Evolutionary conservation across 2,113 vertebrate species (phyloP).

Genomic region (Scopus umbretta): DNA sequence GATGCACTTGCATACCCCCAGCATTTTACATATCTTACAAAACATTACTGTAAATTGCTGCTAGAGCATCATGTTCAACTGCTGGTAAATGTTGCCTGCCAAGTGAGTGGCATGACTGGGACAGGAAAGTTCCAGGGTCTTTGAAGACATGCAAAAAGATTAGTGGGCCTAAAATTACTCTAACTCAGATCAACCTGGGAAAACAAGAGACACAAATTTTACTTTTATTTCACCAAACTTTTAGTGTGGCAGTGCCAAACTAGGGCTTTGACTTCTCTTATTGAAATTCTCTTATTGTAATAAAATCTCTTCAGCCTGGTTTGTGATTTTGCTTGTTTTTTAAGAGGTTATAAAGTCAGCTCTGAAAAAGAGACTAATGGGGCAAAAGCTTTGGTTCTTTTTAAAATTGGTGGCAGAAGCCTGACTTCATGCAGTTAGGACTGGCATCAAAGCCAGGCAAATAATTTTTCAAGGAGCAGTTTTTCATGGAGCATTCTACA

Average conservation of each 20-base stretch:
- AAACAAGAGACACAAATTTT: neutral
- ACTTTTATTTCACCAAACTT: neutral
- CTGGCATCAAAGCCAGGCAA: neutral
- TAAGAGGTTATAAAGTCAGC: neutral
- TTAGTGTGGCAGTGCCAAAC: neutral
- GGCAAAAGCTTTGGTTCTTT: neutral
- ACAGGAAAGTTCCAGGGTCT: neutral
- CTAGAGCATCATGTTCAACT: neutral
- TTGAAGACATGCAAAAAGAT: neutral
- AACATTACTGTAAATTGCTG: neutral
- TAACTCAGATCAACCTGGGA: neutral
- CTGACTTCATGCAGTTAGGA: neutral
- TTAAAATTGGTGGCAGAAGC: neutral
- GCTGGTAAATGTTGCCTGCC: neutral
- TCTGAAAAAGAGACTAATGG: neutral
- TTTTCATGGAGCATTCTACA: neutral
- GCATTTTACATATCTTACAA: neutral
- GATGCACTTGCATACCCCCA: neutral
- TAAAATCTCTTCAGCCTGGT: neutral
- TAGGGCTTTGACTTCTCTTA: neutral
- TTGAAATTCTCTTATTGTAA: neutral
- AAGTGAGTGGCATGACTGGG: neutral
- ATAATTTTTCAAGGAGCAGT: neutral
- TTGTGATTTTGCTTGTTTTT: neutral
- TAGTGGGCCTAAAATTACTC: neutral